Base-by-base conservation (phyloP, 2,797 vertebrate genomes). In the Sparidentex hasta region DNA sequence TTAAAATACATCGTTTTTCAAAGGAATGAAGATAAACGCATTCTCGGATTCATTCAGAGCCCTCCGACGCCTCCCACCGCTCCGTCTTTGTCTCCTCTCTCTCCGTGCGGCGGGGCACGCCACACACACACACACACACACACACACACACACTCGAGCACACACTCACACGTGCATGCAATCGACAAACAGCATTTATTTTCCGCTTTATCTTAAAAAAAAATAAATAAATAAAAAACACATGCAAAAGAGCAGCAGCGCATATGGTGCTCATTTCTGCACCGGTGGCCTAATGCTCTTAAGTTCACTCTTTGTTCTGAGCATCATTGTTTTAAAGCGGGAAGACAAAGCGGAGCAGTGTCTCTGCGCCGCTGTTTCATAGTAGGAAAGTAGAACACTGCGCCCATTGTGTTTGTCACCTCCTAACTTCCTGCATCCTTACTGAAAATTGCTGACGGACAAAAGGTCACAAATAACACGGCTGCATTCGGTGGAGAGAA, bases 181-280 rank as follows among this genome's bases (percentile, higher is more conserved):
- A 81, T 82, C 85, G 86, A 73, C 61, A 29, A 65, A 25, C 61
- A 3, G 17, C 71, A 56, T 85, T 84, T 71, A 74, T 82, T 76
- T 77, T 38, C 29, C 3, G 1, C 67, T 82, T 87, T 88, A 87
- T 85, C 87, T 84, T 86, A 3, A 7, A 38, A 38, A 38, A 2
- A 57, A 76, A 84, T 29, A 4, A 33, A 33, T n/a, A 38, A 2
- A 57, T 74, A 84, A 74, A 80, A 84, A 58, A 84, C 76, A 88
- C 74, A 72, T 71, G 57, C 68, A 76, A 55, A 84, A 82, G 72
- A 84, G 76, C 78, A 84, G 46, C 74, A 27, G 74, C 13, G 20
- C 90, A 91, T 88, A 87, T 87, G 90, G 85, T 83, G 88, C 90
- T 89, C 74, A 78, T 93, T 92, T 93, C 88, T 89, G 90, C 91